Conservation (phyloP, 2,797 vertebrate genomes). For the Streptopelia turtur region DNA sequence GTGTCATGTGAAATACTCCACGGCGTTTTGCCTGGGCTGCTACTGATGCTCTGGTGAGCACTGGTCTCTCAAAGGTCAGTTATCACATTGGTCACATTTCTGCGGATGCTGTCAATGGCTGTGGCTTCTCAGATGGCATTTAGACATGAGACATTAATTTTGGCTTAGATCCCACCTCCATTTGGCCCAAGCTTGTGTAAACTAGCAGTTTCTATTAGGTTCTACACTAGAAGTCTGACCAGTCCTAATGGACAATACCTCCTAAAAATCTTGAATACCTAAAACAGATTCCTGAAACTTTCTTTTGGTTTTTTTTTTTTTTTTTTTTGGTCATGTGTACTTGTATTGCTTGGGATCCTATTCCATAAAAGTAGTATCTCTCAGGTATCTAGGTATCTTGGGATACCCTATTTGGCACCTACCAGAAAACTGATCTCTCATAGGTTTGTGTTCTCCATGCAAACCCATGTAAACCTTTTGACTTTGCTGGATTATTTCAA, state of each 20-base stretch:
- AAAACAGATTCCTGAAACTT: neutral
- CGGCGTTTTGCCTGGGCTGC: neutral
- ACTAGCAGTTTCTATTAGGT: neutral
- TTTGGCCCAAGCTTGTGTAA: neutral
- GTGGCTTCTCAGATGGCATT: neutral
- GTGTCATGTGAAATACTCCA: neutral
- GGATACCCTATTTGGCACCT: neutral
- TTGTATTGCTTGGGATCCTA: neutral
- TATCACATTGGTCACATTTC: accelerated
- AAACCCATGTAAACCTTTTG: neutral
- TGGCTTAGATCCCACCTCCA: neutral
- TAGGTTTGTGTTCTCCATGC: neutral
- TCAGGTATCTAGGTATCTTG: neutral
- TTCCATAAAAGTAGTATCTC: neutral
- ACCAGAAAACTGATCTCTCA: neutral
- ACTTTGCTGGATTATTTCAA: neutral
- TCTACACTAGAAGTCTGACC: neutral
- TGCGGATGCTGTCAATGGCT: neutral
- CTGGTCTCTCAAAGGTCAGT: neutral
- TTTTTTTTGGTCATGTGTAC: neutral
- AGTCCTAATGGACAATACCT: neutral
- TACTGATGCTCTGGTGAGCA: neutral
- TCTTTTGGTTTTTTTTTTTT: neutral
- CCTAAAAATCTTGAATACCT: neutral
- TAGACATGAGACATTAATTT: accelerated